phyloP scores from a whole-genome alignment of 2,113 vertebrate species.

The Upupa epops region DNA sequence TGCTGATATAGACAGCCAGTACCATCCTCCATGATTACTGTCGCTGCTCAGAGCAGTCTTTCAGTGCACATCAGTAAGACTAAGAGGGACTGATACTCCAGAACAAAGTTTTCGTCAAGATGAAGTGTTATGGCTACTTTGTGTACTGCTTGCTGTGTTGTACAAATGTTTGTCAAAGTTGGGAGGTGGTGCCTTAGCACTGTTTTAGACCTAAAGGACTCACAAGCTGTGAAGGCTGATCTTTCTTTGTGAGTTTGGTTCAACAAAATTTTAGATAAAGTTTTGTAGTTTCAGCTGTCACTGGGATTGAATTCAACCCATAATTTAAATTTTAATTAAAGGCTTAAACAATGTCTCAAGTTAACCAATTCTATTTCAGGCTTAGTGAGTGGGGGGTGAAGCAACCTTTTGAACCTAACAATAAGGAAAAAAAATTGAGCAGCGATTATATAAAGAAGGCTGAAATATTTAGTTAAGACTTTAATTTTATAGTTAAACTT shows the following conservation, averaged over 20 bases:
- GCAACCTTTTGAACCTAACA: not conserved
- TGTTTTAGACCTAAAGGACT: not conserved
- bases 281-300: not conserved
- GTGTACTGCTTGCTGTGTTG: not conserved
- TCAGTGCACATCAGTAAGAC: not conserved
- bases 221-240: not conserved
- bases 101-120: not conserved
- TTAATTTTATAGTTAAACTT: not conserved
- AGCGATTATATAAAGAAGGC: rapidly evolving
- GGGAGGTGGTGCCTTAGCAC: not conserved
- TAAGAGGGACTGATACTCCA: not conserved
- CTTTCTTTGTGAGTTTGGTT: not conserved
- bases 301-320: not conserved
- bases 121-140: not conserved
- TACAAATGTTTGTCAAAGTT: not conserved
- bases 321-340: not conserved
- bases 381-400: not conserved
- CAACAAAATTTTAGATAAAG: too few relatives aligned
- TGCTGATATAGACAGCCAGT: not conserved
- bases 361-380: not conserved
- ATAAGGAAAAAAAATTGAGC: not conserved
- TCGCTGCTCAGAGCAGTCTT: not conserved
- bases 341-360: not conserved
- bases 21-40: not conserved
- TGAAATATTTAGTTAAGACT: not conserved